Conservation (phyloP, 1,140 invertebrate species). For the Drosophila paulistorum region DNA sequence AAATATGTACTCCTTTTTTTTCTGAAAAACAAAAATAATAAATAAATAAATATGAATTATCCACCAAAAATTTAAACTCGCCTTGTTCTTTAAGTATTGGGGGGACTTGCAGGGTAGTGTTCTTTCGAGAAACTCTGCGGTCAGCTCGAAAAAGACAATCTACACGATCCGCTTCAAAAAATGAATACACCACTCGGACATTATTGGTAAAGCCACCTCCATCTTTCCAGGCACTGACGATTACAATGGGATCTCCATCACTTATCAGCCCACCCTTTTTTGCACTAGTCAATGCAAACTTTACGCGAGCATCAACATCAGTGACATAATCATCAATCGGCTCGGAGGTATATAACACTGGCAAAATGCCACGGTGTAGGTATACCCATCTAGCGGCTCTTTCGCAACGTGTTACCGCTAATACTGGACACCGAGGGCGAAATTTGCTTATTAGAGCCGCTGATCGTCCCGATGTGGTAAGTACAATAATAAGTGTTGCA, state of each 20-base stretch:
- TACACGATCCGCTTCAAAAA: slow-evolving; percentile 67
- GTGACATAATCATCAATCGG: slow-evolving; percentile 67
- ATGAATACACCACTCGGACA: slow-evolving; percentile 94
- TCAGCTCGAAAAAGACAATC: slow-evolving; percentile 62
- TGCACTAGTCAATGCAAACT: slow-evolving; percentile 93
- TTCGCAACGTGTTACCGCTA: slow-evolving; percentile 94
- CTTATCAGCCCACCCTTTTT: slow-evolving; percentile 92
- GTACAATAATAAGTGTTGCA: slow-evolving; percentile 96
- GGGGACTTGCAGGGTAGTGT: slow-evolving; percentile 34
- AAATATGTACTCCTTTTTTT: slow-evolving; percentile 5
- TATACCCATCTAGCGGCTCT: slow-evolving; percentile 96
- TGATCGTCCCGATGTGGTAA: slow-evolving; percentile 97
- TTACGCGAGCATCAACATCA: slow-evolving; percentile 96
- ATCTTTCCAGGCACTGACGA: slow-evolving; percentile 97
- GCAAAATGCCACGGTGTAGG: slow-evolving; percentile 95
- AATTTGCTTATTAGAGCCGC: slow-evolving; percentile 97
- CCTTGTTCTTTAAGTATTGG: neutral
- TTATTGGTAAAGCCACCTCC: slow-evolving; percentile 99
- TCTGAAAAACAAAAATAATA: slow-evolving; percentile 1
- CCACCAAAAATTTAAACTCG: neutral
- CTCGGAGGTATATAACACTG: slow-evolving; percentile 92
- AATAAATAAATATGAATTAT: neutral
- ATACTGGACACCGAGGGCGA: slow-evolving; percentile 96
- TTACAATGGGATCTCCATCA: slow-evolving; percentile 92
- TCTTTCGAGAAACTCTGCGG: slow-evolving; percentile 36